phyloP scores from a whole-genome alignment of 2,888 invertebrate genomes.

The Brachylomia viminalis region DNA sequence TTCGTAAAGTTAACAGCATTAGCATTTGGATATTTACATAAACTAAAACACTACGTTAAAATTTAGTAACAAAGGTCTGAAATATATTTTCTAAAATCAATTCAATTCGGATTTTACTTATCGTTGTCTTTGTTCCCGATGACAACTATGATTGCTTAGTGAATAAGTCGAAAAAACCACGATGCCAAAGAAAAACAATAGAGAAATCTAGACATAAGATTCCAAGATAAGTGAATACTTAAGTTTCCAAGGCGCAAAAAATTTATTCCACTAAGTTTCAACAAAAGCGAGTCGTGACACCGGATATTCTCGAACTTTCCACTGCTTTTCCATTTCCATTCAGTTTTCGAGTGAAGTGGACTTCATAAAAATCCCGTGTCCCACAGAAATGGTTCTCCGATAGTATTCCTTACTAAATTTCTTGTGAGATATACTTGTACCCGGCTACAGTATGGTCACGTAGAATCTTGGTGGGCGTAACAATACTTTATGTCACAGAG shows the following conservation, averaged over 20 bases:
- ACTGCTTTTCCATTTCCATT: slow-evolving; percentile 48
- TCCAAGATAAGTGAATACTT: slow-evolving; percentile 26
- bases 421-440: slow-evolving; percentile 32
- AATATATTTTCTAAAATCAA: background rate
- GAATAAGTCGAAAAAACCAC: background rate
- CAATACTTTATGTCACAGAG: slow-evolving; percentile 28
- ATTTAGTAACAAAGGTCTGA: background rate
- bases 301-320: slow-evolving; percentile 49
- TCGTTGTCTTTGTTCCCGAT: background rate
- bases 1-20: background rate
- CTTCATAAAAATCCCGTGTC: slow-evolving; percentile 60
- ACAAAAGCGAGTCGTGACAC: slow-evolving; percentile 50
- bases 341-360: slow-evolving; percentile 54
- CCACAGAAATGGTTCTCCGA: slow-evolving; percentile 49
- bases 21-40: background rate
- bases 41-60: background rate
- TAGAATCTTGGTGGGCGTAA: slow-evolving; percentile 60
- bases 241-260: slow-evolving; percentile 20
- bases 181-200: slow-evolving; percentile 4
- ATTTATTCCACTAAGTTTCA: slow-evolving; percentile 41
- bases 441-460: slow-evolving; percentile 61
- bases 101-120: background rate
- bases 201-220: slow-evolving; percentile 21
- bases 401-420: slow-evolving; percentile 51
- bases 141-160: background rate